phyloP scores from a whole-genome alignment of 2,888 invertebrate species.

The Anoplius nigerrimus region DNA sequence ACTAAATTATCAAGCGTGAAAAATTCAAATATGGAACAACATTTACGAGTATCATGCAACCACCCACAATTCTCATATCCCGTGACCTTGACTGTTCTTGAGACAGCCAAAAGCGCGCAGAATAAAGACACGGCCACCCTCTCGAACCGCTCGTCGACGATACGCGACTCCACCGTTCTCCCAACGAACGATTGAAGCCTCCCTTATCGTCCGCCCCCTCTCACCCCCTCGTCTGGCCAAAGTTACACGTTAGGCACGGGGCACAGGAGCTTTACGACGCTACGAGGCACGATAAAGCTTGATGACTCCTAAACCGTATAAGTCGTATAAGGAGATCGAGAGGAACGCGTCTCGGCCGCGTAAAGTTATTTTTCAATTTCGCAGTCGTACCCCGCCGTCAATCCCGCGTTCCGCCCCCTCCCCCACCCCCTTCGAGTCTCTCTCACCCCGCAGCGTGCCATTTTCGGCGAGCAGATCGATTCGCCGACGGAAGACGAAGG shows the following conservation, averaged over 20 bases:
- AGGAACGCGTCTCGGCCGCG: constrained; percentile 24
- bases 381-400: constrained; percentile 5
- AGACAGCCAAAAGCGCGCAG: too few species aligned
- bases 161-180: neutral
- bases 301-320: constrained; percentile 46
- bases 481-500: constrained; percentile 41
- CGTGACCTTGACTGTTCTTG: too few species aligned
- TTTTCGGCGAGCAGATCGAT: constrained; percentile 50
- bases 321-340: constrained; percentile 7
- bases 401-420: neutral
- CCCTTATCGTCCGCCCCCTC: too few species aligned
- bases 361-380: constrained; percentile 59
- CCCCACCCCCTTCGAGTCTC: neutral
- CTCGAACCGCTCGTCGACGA: neutral
- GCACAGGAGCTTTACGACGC: constrained; percentile 36
- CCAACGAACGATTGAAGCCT: constrained; percentile 1
- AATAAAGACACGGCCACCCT: too few species aligned
- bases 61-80: too few species aligned
- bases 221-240: constrained; percentile 8
- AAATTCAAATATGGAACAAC: too few species aligned
- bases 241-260: constrained; percentile 20
- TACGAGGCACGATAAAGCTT: constrained; percentile 41
- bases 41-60: too few species aligned
- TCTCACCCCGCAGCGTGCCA: constrained; percentile 9
- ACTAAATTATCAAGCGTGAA: too few species aligned